Evolutionary conservation across 2,797 vertebrate genomes (phyloP).

Genomic region (Cossypha niveicapilla): DNA sequence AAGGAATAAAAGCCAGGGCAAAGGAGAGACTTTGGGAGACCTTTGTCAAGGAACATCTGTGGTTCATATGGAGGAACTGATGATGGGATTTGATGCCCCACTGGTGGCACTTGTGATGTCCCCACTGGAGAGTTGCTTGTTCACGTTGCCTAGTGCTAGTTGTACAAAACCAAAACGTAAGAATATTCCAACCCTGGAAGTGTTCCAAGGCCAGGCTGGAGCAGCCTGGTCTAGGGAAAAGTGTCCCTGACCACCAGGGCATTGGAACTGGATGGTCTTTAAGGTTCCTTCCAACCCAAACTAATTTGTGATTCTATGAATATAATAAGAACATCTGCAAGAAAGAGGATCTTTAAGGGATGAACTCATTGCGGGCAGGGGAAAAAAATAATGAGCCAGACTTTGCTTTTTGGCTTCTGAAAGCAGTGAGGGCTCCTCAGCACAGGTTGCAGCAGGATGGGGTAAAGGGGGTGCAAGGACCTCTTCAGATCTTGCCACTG

Average conservation of each 20-base stretch:
- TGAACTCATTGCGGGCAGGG: background rate
- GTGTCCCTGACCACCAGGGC: background rate
- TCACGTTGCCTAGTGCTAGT: background rate
- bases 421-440: background rate
- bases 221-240: background rate
- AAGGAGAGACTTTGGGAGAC: background rate
- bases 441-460: background rate
- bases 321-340: background rate
- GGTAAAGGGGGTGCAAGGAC: background rate
- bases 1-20: background rate
- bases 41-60: background rate
- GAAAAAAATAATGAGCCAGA: background rate
- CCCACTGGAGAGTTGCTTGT: background rate
- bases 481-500: background rate
- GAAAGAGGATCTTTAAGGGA: background rate
- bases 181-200: background rate
- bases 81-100: background rate
- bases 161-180: background rate
- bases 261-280: background rate
- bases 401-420: background rate
- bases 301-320: background rate
- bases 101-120: background rate
- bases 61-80: background rate
- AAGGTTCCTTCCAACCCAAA: background rate
- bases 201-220: background rate